Conservation (phyloP, 2,888 invertebrate genomes). For the Argyresthia goedartella region DNA sequence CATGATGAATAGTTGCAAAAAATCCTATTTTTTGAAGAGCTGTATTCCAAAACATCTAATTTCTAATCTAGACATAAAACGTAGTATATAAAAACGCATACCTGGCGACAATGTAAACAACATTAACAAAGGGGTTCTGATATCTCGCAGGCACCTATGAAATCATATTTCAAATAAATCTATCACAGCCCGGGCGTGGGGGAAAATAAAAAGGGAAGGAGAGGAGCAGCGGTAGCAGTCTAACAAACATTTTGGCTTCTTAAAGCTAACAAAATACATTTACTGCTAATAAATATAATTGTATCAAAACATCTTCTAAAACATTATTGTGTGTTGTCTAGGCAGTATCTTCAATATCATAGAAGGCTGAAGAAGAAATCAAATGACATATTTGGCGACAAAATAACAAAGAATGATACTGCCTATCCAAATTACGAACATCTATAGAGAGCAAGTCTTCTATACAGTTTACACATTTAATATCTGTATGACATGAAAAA, state of each 20-base stretch:
- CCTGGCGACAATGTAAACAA: conserved; percentile 73
- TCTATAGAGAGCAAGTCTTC: conserved; percentile 55
- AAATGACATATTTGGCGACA: conserved; percentile 10
- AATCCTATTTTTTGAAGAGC: too few species aligned
- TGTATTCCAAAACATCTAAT: too few species aligned
- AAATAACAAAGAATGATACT: conserved; percentile 43
- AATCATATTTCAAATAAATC: conserved; percentile 60
- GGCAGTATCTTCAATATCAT: conserved; percentile 44
- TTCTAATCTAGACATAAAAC: conserved; percentile 32
- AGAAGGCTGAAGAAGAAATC: conserved; percentile 5
- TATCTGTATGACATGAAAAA: conserved; percentile 25
- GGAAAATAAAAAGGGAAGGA: conserved; percentile 53
- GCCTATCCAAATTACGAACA: conserved; percentile 59
- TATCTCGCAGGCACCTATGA: conserved; percentile 68
- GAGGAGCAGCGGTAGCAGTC: conserved; percentile 63
- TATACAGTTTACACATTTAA: conserved; percentile 61
- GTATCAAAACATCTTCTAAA: conserved; percentile 48
- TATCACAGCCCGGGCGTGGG: conserved; percentile 64
- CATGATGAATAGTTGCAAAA: too few species aligned
- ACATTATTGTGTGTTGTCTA: conserved; percentile 36
- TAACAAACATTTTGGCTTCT: conserved; percentile 70
- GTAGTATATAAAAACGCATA: conserved; percentile 62
- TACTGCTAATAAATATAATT: conserved; percentile 57
- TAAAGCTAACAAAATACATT: conserved; percentile 70
- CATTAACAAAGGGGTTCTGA: conserved; percentile 64